These are phyloP conservation scores for Tolmerus cingulatus DNA, from an alignment of 2,888 invertebrate species.

Conservation along the genomic window DNA sequence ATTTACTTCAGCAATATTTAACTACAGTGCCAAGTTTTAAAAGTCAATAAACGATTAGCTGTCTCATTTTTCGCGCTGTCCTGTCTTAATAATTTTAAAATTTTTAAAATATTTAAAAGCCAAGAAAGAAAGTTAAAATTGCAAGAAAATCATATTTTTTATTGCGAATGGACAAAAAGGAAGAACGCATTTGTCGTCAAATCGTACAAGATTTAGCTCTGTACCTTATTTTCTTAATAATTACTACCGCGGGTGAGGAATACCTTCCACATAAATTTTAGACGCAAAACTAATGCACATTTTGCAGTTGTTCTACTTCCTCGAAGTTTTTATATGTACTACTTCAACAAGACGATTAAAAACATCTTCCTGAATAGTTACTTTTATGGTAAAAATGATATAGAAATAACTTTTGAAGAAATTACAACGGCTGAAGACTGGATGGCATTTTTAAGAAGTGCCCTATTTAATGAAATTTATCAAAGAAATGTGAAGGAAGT, in stretches of 20 bases:
- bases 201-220: neutral
- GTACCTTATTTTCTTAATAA: neutral
- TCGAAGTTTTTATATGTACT: slow-evolving; percentile 53
- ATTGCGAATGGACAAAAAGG: neutral
- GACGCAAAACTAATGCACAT: neutral
- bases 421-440: slow-evolving; percentile 53
- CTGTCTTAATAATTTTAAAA: neutral
- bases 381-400: slow-evolving; percentile 46
- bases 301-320: slow-evolving; percentile 52
- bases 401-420: slow-evolving; percentile 51
- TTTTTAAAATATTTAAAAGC: neutral
- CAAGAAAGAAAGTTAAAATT: neutral
- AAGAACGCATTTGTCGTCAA: neutral
- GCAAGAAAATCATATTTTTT: neutral
- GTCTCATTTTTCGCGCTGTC: neutral
- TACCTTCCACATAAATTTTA: neutral
- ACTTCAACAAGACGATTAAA: slow-evolving; percentile 47
- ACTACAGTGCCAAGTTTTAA: neutral
- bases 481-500: slow-evolving; percentile 36
- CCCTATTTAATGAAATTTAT: slow-evolving; percentile 52
- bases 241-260: neutral
- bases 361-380: slow-evolving; percentile 52
- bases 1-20: neutral
- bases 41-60: neutral
- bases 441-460: slow-evolving; percentile 48